Percentiles rank a stretch among this genome's conserved stretches.
These are phyloP conservation scores for Macroteleia sp. DNA, from an alignment of 2,888 invertebrate genomes.

Conservation along the genomic window DNA sequence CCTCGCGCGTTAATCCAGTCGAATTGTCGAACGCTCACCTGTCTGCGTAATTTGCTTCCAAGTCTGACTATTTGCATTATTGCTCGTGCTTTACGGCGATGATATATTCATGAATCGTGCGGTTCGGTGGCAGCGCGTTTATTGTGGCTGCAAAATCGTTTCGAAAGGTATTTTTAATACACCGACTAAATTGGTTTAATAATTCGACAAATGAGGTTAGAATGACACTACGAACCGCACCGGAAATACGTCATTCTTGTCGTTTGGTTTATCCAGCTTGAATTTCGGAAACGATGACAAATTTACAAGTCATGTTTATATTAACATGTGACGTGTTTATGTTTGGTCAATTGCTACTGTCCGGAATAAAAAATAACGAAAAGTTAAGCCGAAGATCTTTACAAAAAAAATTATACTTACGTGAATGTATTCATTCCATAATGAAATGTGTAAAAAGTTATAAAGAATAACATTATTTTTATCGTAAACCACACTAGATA, in stretches of 20 bases:
- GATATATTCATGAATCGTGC: conserved; percentile 34
- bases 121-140: conserved; percentile 15
- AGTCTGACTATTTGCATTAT: conserved; percentile 29
- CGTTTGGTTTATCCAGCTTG: no score
- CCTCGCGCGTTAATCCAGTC: conserved; percentile 22
- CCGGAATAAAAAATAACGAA: no score
- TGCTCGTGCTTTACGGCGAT: conserved; percentile 23
- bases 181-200: conserved; percentile 19
- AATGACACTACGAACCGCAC: conserved; percentile 2
- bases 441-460: no score
- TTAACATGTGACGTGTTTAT: no score
- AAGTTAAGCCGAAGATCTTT: no score
- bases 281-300: no score
- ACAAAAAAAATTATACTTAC: no score
- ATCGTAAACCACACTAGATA: no score
- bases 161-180: conserved; percentile 21
- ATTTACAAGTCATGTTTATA: no score
- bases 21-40: conserved; percentile 28
- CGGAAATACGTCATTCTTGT: conserved; percentile 33
- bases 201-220: conserved; percentile 31
- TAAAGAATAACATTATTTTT: no score
- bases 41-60: conserved; percentile 34
- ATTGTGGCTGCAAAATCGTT: conserved; percentile 3
- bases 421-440: no score
- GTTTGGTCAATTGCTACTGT: no score